phyloP scores from a whole-genome alignment of 1,140 invertebrate genomes.

The Drosophila malerkotliana region DNA sequence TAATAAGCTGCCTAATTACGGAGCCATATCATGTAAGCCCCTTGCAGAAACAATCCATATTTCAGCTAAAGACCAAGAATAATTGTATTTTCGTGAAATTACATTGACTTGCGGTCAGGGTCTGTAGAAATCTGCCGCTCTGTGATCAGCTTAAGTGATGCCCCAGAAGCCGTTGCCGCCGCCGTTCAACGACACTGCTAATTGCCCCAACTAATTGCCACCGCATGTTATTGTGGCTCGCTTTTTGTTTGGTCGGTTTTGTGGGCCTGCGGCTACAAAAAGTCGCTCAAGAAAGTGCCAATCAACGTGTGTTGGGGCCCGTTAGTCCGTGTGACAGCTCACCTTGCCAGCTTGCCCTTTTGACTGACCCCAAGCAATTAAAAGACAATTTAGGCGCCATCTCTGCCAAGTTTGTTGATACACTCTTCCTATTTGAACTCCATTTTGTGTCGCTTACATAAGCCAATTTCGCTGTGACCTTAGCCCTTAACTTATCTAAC shows the following conservation, averaged over 20 bases:
- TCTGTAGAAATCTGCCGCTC: constrained; percentile 45
- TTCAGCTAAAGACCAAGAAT: constrained; percentile 29
- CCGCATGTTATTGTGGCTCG: constrained; percentile 21
- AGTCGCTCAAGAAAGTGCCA: constrained; percentile 72
- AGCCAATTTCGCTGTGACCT: too few relatives aligned
- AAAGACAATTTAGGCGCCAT: constrained; percentile 60
- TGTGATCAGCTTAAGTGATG: constrained; percentile 78
- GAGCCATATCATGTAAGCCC: constrained; percentile 50
- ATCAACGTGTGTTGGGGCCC: constrained; percentile 51
- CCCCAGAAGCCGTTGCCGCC: constrained; percentile 57
- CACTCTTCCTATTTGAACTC: background rate
- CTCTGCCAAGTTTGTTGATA: background rate
- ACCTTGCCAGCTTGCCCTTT: constrained; percentile 51
- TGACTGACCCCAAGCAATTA: constrained; percentile 57
- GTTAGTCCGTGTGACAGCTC: constrained; percentile 61
- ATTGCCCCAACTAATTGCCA: constrained; percentile 65
- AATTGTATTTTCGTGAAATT: constrained; percentile 46
- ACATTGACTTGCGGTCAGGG: constrained; percentile 62
- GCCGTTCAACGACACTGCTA: constrained; percentile 50
- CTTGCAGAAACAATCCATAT: constrained; percentile 23
- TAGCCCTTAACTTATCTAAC: background rate
- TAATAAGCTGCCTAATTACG: constrained; percentile 44
- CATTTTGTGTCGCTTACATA: background rate
- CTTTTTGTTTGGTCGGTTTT: constrained; percentile 22
- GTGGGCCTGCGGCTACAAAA: constrained; percentile 62